Base-by-base conservation (phyloP, 2,113 vertebrate species). In the Herpetotheres cachinnans region DNA sequence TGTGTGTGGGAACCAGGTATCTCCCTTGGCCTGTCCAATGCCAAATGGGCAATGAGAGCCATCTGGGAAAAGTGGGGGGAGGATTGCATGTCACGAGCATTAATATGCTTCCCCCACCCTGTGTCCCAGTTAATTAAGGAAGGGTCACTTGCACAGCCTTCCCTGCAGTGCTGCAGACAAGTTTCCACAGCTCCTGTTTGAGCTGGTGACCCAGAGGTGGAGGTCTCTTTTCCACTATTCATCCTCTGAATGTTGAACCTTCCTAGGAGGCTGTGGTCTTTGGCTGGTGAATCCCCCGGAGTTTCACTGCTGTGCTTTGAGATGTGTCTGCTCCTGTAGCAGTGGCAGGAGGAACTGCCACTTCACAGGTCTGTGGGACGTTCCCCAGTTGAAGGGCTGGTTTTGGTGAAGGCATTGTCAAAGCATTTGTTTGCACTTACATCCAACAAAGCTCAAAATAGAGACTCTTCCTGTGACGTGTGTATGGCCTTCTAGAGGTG, bases 301-400 rank as follows among this genome's bases (percentile, higher is more conserved):
- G 27, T 54, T 74, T 5, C 16, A 1, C 20, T 32, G 82, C 10
- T 0, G 1, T 15, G 13, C 44, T 46, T 50, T 49, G 56, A 26
- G 66, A 13, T 22, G 47, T 24, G 66, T 29, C 88, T 47, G 52
- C 18, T 56, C 8, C 89, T 17, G 1, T 9, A 25, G 38, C 61
- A 56, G 8, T 12, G n/a, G 17, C 52, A 20, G 42, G 79, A 84
- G 72, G 16, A 40, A 3, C 79, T 66, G 62, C 52, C 2, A 1
- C 18, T 32, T 29, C 49, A 8, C 49, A 49, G 40, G 10, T 10
- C 46, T 3, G 0, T 6, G 54, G 32, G 36, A 6, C 46, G 72
- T 19, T 73, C 85, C 21, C 18, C 12, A 17, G 22, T 1, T 25
- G 55, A 56, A 70, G 67, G 61, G 47, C 79, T 95, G 66, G 4